Evolutionary conservation across 2,797 vertebrate species (phyloP), one percentile per base, ranked within the genome.

Genomic region (Dermochelys coriacea): DNA sequence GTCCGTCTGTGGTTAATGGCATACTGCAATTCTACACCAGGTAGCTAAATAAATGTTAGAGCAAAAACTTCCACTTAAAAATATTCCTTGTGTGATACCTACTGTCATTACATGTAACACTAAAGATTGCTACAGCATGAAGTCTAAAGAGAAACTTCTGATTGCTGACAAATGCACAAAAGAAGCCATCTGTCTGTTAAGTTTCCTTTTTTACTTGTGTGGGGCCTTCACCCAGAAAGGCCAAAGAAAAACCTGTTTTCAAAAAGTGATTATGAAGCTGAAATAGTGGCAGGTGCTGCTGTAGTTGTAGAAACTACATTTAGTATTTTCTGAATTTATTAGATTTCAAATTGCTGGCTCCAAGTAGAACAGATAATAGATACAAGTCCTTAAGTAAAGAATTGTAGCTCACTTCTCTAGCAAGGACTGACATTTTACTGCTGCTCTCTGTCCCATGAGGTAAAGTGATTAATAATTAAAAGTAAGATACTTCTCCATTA

Each of bases 261-360:
- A 19, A 54, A 49, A 34, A 10, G 11, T 50, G 15, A 27, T 57
- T 34, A 0, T 5, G 10, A 84, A 79, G 74, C 8, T 34, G n/a
- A 18, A 37, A 12, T 41, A 41, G 21, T 25, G 37, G 19, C 37
- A 25, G 37, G 19, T 71, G 68, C 0, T 0, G 10, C 31, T 14
- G 5, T 16, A 25, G 2, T 8, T 15, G 21, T 1, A 11, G 74
- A 49, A 6, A 15, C 8, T 41, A 0, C 29, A 54, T 8, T 25
- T 50, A 86, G 41, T 71, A 29, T 3, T 52, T 45, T 45, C 12
- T 29, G 12, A 0, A 0, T 31, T 19, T 19, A 25, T 14, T 34
- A 3, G 4, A 34, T 41, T 34, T 37, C 14, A 25, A 47, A 3
- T 27, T 3, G 3, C 16, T 68, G 34, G 14, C 59, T 9, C 15